Evolutionary conservation across 1,140 invertebrate species (phyloP).

Genomic region (Drosophila subpulchrella): DNA sequence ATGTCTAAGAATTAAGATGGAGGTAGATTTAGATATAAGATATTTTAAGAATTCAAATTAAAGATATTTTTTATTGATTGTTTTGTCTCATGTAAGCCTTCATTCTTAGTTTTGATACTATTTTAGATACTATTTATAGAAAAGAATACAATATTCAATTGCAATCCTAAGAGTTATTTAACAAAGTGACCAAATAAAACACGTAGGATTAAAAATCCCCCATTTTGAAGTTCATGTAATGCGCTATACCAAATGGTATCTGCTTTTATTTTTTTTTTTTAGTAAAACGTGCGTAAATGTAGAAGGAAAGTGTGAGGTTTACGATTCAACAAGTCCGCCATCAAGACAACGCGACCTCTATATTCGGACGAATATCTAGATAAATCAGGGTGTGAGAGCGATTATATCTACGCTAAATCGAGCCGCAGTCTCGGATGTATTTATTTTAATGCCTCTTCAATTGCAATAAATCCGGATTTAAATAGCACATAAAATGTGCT

Average conservation of each 20-base stretch:
- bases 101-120: no score
- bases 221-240: background rate
- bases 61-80: no score
- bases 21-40: no score
- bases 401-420: slow-evolving; percentile 32
- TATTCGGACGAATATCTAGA: slow-evolving; percentile 6
- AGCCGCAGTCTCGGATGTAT: slow-evolving; percentile 35
- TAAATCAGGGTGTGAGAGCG: background rate
- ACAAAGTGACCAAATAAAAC: no score
- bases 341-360: slow-evolving; percentile 43
- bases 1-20: no score
- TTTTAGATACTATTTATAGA: no score
- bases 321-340: slow-evolving; percentile 59
- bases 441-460: slow-evolving; percentile 65
- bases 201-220: background rate
- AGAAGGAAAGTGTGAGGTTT: slow-evolving; percentile 62
- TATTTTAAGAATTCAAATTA: no score
- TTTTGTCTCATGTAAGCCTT: no score
- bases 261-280: slow-evolving; percentile 30
- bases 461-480: slow-evolving; percentile 77
- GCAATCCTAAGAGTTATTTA: no score
- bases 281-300: slow-evolving; percentile 72
- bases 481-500: slow-evolving; percentile 75
- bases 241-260: background rate
- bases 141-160: no score